These are phyloP conservation scores for Volucella bombylans DNA, from an alignment of 2,888 invertebrate genomes.

Conservation along the genomic window DNA sequence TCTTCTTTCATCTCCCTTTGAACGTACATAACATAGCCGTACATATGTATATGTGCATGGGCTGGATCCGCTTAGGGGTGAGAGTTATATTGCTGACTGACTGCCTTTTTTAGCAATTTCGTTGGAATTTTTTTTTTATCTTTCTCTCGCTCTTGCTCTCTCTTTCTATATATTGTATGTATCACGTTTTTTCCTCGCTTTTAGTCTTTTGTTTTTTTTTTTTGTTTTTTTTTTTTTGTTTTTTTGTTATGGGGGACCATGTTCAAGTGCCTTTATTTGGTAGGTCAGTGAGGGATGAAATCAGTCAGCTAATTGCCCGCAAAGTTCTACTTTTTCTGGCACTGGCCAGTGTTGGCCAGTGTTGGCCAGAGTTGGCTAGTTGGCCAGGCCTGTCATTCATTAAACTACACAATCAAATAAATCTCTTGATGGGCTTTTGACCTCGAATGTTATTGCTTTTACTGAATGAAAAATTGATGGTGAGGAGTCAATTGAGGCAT, in stretches of 20 bases:
- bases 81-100: constrained; percentile 69
- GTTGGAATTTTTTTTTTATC: constrained; percentile 42
- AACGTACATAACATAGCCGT: not conserved
- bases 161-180: not conserved
- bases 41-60: constrained; percentile 14
- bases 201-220: too few relatives aligned
- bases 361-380: constrained; percentile 40
- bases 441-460: constrained; percentile 73
- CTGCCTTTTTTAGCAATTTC: constrained; percentile 72
- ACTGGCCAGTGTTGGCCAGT: constrained; percentile 26
- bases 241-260: constrained; percentile 21
- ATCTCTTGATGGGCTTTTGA: constrained; percentile 73
- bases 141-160: constrained; percentile 4
- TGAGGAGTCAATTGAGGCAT: constrained; percentile 69
- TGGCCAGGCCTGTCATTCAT: constrained; percentile 71
- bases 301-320: constrained; percentile 74
- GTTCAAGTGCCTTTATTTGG: constrained; percentile 72
- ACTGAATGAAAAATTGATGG: constrained; percentile 71
- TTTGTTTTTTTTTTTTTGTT: too few relatives aligned
- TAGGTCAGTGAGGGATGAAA: constrained; percentile 72
- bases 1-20: not conserved
- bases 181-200: too few relatives aligned
- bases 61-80: constrained; percentile 51
- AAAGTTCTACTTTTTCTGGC: constrained; percentile 60
- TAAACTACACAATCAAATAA: constrained; percentile 73